A percentile compares a stretch with the other conserved stretches of the same genome.
phyloP scores from a whole-genome alignment of 1,140 invertebrate species.

The Hycleus phaleratus region DNA sequence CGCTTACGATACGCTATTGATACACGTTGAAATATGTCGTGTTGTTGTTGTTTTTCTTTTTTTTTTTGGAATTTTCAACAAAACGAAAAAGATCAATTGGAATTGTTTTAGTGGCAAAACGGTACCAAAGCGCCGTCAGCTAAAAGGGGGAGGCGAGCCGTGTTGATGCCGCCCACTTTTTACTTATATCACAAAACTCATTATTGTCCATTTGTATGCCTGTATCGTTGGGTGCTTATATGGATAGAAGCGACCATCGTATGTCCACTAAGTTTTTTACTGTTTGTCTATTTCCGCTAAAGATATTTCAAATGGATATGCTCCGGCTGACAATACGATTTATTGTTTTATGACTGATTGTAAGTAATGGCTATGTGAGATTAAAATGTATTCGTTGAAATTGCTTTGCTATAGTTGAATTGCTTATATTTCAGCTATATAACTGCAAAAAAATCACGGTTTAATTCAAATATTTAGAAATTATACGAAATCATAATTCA shows the following conservation, averaged over 20 bases:
- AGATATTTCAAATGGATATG: constrained; percentile 35
- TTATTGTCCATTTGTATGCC: constrained; percentile 35
- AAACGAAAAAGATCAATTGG: no score
- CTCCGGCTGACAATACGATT: constrained; percentile 32
- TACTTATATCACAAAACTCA: constrained; percentile 34
- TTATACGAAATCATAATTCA: not conserved
- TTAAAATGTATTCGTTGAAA: constrained; percentile 25
- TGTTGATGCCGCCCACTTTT: constrained; percentile 33
- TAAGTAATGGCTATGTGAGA: constrained; percentile 26
- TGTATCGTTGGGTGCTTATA: constrained; percentile 35
- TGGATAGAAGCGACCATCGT: constrained; percentile 35
- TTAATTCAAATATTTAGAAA: not conserved
- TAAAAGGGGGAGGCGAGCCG: no score
- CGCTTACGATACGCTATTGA: no score
- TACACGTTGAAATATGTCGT: no score
- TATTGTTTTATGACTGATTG: constrained; percentile 34
- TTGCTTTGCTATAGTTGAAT: constrained; percentile 8
- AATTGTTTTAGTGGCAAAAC: constrained; percentile 1
- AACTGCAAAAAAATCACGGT: not conserved
- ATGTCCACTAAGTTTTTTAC: constrained; percentile 32
- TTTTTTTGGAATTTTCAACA: no score
- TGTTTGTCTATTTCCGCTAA: constrained; percentile 33
- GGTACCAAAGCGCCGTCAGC: constrained; percentile 9
- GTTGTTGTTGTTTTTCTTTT: no score
- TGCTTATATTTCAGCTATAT: not conserved